These are phyloP conservation scores for Anas georgica DNA, from an alignment of 2,797 vertebrate genomes.

Conservation along the genomic window DNA sequence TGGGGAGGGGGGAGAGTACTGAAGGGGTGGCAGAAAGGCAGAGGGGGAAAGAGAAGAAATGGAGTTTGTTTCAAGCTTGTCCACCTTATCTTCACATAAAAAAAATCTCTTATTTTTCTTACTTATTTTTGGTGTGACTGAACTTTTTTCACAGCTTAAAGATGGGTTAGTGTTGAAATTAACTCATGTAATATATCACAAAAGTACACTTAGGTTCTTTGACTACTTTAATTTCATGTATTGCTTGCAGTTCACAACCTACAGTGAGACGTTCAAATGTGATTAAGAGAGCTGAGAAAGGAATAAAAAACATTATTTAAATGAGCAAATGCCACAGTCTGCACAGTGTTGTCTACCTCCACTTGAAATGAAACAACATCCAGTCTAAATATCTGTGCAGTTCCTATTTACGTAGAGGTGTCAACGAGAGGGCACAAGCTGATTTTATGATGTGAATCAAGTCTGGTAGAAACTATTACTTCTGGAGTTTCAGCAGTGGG, in stretches of 20 bases:
- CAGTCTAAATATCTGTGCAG: not conserved
- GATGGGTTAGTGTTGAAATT: not conserved
- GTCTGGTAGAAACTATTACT: not conserved
- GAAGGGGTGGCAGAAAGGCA: not conserved
- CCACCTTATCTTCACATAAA: not conserved
- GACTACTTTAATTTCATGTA: not conserved
- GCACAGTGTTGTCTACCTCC: not conserved
- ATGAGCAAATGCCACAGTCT: not conserved
- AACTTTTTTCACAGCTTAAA: not conserved
- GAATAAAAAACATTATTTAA: not conserved
- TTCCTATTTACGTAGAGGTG: not conserved
- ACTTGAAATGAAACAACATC: not conserved
- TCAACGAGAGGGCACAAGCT: slow-evolving; percentile 17
- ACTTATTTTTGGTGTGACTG: not conserved
- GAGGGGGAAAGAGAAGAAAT: not conserved
- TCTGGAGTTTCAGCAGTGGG: not conserved
- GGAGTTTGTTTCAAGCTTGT: not conserved
- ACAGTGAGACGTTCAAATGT: not conserved
- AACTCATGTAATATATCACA: not conserved
- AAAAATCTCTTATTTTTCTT: not conserved
- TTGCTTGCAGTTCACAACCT: not conserved
- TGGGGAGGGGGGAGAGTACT: no score
- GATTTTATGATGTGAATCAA: slow-evolving; percentile 7
- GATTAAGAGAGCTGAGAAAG: not conserved
- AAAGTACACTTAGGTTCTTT: not conserved